Percentiles rank a stretch among this genome's conserved stretches.
phyloP scores from a whole-genome alignment of 2,888 invertebrate species.

The Pocota personata region DNA sequence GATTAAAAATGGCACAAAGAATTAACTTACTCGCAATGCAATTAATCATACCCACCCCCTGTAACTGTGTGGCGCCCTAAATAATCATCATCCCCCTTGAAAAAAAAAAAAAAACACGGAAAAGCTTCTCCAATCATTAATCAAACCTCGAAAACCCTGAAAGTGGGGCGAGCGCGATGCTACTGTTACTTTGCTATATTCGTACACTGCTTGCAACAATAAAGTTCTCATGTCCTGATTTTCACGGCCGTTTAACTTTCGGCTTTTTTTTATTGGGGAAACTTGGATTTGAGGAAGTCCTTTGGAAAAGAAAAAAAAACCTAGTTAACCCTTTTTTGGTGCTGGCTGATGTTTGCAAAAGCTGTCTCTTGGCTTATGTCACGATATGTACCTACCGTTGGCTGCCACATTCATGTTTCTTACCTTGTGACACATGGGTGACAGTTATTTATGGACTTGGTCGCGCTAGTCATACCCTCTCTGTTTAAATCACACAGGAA shows the following conservation, averaged over 20 bases:
- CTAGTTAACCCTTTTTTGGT: slow-evolving; percentile 51
- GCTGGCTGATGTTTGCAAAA: slow-evolving; percentile 54
- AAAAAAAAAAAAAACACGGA: slow-evolving; percentile 40
- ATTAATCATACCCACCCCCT: slow-evolving; percentile 62
- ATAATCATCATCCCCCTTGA: slow-evolving; percentile 25
- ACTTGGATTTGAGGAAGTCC: slow-evolving; percentile 28
- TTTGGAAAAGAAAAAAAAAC: slow-evolving; percentile 12
- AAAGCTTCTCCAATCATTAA: slow-evolving; percentile 71
- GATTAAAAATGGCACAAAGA: slow-evolving; percentile 73
- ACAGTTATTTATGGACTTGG: slow-evolving; percentile 73
- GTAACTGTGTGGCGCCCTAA: not conserved
- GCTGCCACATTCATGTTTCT: slow-evolving; percentile 72
- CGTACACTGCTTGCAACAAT: slow-evolving; percentile 55
- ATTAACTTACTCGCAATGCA: slow-evolving; percentile 71
- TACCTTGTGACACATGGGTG: slow-evolving; percentile 73
- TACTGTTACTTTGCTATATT: slow-evolving; percentile 11
- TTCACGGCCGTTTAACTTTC: slow-evolving; percentile 67
- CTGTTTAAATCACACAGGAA: slow-evolving; percentile 58
- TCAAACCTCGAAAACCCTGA: slow-evolving; percentile 58
- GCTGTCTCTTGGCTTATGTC: slow-evolving; percentile 69
- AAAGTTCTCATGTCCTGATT: slow-evolving; percentile 72
- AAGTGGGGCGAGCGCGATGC: slow-evolving; percentile 64
- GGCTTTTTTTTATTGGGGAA: not conserved
- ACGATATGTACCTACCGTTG: slow-evolving; percentile 51
- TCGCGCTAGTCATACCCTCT: slow-evolving; percentile 54